Evolutionary conservation across 1,140 invertebrate genomes (phyloP), one percentile per base, ranked within the genome.

Genomic region (Drosophila simulans): DNA sequence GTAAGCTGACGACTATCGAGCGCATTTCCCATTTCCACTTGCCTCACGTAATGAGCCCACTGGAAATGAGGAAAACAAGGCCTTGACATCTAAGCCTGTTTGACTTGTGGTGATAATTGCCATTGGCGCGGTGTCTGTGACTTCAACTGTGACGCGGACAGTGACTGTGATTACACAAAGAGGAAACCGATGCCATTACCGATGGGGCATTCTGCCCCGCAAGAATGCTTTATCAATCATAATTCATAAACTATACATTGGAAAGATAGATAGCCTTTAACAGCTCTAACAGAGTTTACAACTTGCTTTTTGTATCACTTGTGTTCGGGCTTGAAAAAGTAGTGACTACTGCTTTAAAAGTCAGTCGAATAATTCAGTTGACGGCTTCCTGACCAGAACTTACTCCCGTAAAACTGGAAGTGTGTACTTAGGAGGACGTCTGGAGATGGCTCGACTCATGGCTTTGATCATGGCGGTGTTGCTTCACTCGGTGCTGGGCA

Each of bases 41-140:
- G 71, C 46, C 35, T 46, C 51, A 75, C 70, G 71, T 75, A 75
- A 75, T 74, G 59, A 57, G 59, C 58, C 39, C 72, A 52, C 43
- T 58, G 52, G 58, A 82, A 82, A 82, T 74, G 62, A 82, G 79
- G 74, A 82, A 77, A 82, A 83, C 48, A 65, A 79, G 66, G 70
- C 80, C 56, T 76, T 70, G 75, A 84, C 46, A 76, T 63, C 40
- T 39, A 15, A 83, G 63, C 80, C 70, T 62, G 80, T 83, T 68
- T 53, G 59, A 81, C 72, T 58, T 52, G 68, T 59, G 52, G 17
- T 45, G 35, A 42, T 66, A 66, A 66, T 63, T 66, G 15, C 43
- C 15, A 20, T 8, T 39, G 37, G 11, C 37, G 22, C 17, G 20
- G 27, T 42, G 58, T 42, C 45, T 43, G 59, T 64, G 59, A 64